Evolutionary conservation across 1,140 invertebrate species (phyloP), one percentile per base, ranked within the genome.

Genomic region (Catajapyx aquilonaris): DNA sequence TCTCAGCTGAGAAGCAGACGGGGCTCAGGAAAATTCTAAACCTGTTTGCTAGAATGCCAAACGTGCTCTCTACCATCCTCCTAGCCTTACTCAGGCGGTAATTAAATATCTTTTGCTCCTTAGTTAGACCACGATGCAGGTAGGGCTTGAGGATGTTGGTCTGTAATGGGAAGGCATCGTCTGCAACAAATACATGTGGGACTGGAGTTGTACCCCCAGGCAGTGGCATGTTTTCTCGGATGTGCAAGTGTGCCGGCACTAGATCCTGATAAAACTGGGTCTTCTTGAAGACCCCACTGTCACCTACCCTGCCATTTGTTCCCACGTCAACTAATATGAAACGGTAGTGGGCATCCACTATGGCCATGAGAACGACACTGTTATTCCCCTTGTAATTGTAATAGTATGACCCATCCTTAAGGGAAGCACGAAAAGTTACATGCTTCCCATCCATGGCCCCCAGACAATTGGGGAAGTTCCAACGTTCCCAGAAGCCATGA

Each of bases 271-370:
- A n/a, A n/a, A n/a, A n/a, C n/a, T n/a, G n/a, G 31, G 22, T 31
- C 23, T 39, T 39, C n/a, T 20, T 13, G 17, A 45, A 52, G 17
- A 48, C 35, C 22, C 40, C 43, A 17, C 37, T 44, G 45, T 56
- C 54, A 40, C 43, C 44, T 20, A 46, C 32, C 37, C 41, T 41
- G 15, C 61, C 61, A 49, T 53, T 50, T 18, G 50, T 46, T 22
- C 61, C 59, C 19, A 59, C 44, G 42, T 65, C 52, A 16, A 55
- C 48, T 35, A 52, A 54, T 30, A 52, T 45, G 49, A 65, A 67
- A 40, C 51, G 51, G 42, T 63, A 64, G 35, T 64, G 43, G n/a
- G 51, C 54, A 50, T 67, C 60, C 13, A 55, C 53, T 37, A 63
- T 31, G 4, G 54, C 63, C 38, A 67, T 39, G 11, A 57, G 38